Evolutionary conservation across 1,140 invertebrate genomes (phyloP), one percentile per base, ranked within the genome.

Genomic region (Cyphomyrmex costatus): DNA sequence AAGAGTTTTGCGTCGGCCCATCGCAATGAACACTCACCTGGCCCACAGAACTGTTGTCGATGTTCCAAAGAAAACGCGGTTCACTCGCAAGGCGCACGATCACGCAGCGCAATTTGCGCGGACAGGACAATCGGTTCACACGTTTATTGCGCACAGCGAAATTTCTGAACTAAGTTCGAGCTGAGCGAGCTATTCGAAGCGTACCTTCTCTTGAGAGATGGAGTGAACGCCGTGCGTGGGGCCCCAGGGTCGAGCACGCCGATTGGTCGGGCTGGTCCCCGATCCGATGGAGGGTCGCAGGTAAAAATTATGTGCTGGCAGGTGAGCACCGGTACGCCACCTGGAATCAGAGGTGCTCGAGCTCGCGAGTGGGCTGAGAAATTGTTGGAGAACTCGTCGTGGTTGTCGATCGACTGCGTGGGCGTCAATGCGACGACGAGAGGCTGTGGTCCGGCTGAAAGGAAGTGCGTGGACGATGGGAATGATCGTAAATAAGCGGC

Each of bases 251-350:
- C 91, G 85, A 21, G 19, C 33, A 10, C 42, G 36, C 68, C 86
- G 73, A 88, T 91, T 89, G 91, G 88, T 71, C 66, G 84, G 10
- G 21, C 85, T 82, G 53, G 83, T 73, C 82, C 76, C 85, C 46
- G 61, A 84, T 56, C 58, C 27, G 66, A n/a, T 60, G 19, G 19
- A 65, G 68, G 27, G 53, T 19, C 58, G 60, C 90, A 93, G 93
- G 92, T 93, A 93, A 91, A 91, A 91, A 79, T 91, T 88, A 80
- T 87, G 78, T 89, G 92, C 88, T 92, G 92, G 92, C 93, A 93
- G 92, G 92, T 93, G 89, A 56, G 49, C 49, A 88, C 63, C 21
- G 63, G 70, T n/a, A 71, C 89, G 93, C 91, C 93, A 93, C 92
- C 93, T 93, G 36, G 70, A 24, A 10, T 60, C 42, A 73, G 66